A percentile compares a stretch with the other conserved stretches of the same genome.
Conservation (phyloP, 2,113 vertebrate species). For the Cynopterus brachyotis region DNA sequence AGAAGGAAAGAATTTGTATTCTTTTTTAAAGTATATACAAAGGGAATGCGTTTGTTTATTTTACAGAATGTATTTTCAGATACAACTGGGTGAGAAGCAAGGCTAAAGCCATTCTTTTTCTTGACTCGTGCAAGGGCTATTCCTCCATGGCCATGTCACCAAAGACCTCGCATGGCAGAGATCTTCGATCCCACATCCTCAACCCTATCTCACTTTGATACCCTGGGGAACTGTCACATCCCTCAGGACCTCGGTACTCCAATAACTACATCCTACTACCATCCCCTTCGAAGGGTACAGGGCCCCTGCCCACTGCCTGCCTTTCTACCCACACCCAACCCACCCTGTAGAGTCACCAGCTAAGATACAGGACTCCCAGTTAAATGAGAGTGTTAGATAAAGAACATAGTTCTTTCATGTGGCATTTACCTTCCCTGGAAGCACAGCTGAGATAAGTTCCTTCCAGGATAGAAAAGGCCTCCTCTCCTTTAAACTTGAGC, state of each 20-base stretch:
- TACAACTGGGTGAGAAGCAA: neutral
- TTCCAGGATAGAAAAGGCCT: neutral
- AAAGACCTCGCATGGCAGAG: neutral
- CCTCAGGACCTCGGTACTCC: neutral
- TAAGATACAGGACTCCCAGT: neutral
- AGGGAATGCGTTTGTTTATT: conserved; percentile 59
- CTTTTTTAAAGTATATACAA: conserved; percentile 57
- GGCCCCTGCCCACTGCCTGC: neutral
- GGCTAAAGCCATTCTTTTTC: neutral
- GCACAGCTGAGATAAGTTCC: neutral
- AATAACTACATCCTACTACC: neutral
- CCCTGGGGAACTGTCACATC: neutral
- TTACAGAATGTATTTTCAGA: conserved; percentile 44
- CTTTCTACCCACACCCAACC: neutral
- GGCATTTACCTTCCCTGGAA: neutral
- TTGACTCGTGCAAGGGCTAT: neutral
- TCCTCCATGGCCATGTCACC: neutral
- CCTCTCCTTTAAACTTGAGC: neutral
- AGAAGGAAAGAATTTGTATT: conserved; percentile 28
- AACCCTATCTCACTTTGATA: neutral
- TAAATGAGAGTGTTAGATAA: neutral
- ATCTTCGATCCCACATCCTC: neutral
- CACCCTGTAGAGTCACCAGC: neutral
- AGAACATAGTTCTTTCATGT: neutral
- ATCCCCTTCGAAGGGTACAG: rapidly evolving